phyloP scores from a whole-genome alignment of 2,797 vertebrate species.

The Enteromius fasciolatus region DNA sequence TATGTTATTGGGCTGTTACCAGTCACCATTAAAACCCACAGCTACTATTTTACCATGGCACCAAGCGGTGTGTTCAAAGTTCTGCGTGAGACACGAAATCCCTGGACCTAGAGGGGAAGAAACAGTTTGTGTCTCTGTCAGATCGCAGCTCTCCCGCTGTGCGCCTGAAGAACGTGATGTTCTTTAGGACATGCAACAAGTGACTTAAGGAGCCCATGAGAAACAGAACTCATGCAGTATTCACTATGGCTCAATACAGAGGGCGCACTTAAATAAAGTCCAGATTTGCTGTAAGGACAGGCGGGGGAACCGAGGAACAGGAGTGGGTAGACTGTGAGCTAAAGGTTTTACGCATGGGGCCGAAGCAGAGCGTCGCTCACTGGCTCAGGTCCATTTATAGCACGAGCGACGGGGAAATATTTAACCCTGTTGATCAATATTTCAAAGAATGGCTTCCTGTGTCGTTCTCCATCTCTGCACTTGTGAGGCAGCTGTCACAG shows the following conservation, averaged over 20 bases:
- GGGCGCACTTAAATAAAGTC: constrained; percentile 56
- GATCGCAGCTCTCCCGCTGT: constrained; percentile 37
- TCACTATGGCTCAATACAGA: constrained; percentile 58
- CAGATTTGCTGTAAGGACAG: constrained; percentile 58
- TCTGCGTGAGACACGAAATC: background rate
- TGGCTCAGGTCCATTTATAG: constrained; percentile 71
- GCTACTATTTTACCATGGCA: constrained; percentile 20
- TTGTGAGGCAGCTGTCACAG: constrained; percentile 60
- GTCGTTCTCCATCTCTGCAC: constrained; percentile 69
- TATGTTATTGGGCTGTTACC: background rate
- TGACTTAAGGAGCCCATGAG: constrained; percentile 57
- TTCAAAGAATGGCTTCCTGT: constrained; percentile 78
- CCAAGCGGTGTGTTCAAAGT: constrained; percentile 7
- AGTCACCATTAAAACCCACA: background rate
- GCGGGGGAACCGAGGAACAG: constrained; percentile 39
- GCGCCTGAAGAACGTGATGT: constrained; percentile 57
- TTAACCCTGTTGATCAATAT: constrained; percentile 82
- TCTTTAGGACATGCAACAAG: constrained; percentile 60
- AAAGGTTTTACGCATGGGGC: constrained; percentile 58
- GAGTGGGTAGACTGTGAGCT: constrained; percentile 50
- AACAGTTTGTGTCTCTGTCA: constrained; percentile 42
- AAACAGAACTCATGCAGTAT: constrained; percentile 65
- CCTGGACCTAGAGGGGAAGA: background rate
- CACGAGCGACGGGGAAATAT: constrained; percentile 69
- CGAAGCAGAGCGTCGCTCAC: constrained; percentile 48